Conservation (phyloP, 1,140 invertebrate genomes). For the Atopsyche davidsoni region DNA sequence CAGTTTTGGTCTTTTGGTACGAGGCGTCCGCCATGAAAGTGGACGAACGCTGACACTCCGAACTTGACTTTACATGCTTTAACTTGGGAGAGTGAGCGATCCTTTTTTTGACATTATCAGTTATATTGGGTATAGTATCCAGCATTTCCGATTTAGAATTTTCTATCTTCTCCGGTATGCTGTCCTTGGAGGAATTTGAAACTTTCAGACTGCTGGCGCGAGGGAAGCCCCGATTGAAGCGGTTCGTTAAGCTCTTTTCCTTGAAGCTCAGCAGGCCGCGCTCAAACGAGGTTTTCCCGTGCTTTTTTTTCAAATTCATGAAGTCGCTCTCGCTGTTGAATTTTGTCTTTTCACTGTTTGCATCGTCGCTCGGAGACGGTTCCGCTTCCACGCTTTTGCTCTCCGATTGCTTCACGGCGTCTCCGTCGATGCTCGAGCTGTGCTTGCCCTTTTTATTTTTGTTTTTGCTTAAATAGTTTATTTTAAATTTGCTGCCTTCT, state of each 20-base stretch:
- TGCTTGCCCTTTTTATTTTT: conserved; percentile 10
- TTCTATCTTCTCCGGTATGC: conserved; percentile 4
- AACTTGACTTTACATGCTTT: conserved; percentile 17
- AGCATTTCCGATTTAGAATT: conserved; percentile 12
- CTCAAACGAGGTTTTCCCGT: conserved; percentile 22
- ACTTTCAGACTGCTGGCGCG: conserved; percentile 23
- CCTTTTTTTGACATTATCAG: conserved; percentile 26
- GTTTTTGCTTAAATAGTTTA: background rate
- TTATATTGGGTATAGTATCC: conserved; percentile 15
- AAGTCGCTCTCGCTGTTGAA: conserved; percentile 27
- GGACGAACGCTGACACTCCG: conserved; percentile 16
- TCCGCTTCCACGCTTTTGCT: conserved; percentile 2
- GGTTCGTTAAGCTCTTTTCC: conserved; percentile 14
- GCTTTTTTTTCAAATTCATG: conserved; percentile 25
- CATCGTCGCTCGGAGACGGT: conserved; percentile 1
- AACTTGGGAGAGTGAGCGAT: conserved; percentile 27
- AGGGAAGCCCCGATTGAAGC: conserved; percentile 17
- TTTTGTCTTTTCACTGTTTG: conserved; percentile 15
- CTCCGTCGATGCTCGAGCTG: conserved; percentile 4
- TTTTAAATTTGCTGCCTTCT: conserved; percentile 9
- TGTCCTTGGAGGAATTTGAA: conserved; percentile 10
- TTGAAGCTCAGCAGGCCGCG: conserved; percentile 21
- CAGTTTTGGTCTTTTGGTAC: conserved; percentile 28
- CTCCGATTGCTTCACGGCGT: background rate
- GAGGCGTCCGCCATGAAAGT: conserved; percentile 18